Conservation (phyloP, 2,113 vertebrate genomes). For the Syngnathoides biaculeatus region DNA sequence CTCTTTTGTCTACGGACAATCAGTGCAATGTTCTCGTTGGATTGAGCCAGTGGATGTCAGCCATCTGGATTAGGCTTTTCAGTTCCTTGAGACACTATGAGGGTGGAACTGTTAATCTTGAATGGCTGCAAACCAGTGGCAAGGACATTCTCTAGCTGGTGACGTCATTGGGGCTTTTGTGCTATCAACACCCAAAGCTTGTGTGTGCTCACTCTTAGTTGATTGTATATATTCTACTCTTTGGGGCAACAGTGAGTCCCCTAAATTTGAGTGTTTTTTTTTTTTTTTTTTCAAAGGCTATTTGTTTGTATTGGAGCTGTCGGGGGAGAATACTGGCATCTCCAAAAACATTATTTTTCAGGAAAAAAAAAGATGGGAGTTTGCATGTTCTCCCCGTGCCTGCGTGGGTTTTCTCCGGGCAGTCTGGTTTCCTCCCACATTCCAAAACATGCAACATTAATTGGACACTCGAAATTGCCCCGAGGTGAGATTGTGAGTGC, state of each 20-base stretch:
- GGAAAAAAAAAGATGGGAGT: too few relatives aligned
- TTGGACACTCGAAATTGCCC: too few relatives aligned
- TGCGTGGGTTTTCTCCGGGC: too few relatives aligned
- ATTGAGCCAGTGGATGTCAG: conserved; percentile 47
- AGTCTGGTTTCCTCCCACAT: too few relatives aligned
- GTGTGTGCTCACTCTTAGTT: conserved; percentile 31
- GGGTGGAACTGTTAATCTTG: conserved; percentile 39
- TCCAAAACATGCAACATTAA: too few relatives aligned
- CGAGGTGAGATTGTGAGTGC: too few relatives aligned
- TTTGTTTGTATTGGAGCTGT: not conserved
- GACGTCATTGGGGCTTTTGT: conserved; percentile 56
- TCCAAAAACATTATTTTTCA: too few relatives aligned
- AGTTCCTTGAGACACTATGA: conserved; percentile 30
- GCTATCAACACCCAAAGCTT: conserved; percentile 50
- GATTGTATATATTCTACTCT: conserved; percentile 34
- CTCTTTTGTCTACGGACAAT: conserved; percentile 48
- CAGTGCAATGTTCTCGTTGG: conserved; percentile 56
- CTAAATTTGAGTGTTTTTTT: conserved; percentile 13
- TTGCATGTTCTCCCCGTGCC: too few relatives aligned
- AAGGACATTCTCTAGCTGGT: conserved; percentile 45
- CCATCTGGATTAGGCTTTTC: conserved; percentile 14
- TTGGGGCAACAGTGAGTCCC: conserved; percentile 22
- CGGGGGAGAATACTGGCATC: too few relatives aligned
- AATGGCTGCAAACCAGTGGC: conserved; percentile 42
- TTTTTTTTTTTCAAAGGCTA: too few relatives aligned